These are phyloP conservation scores for Drosophila histrio DNA, from an alignment of 2,888 invertebrate species.

Conservation along the genomic window DNA sequence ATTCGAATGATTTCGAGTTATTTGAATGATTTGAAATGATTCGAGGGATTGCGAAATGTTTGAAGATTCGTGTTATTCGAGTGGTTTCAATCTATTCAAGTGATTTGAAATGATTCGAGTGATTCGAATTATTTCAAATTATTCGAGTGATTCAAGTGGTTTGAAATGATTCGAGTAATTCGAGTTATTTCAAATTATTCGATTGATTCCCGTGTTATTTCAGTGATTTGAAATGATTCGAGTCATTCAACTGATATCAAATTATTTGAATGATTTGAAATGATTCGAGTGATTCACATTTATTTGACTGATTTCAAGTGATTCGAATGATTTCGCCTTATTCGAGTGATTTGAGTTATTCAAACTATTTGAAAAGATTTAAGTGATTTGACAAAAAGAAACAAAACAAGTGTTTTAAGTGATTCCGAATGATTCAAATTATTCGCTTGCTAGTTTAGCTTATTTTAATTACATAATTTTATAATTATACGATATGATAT, in stretches of 20 bases:
- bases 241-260: neutral
- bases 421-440: neutral
- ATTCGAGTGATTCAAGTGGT: neutral
- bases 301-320: neutral
- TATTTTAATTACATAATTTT: conserved; percentile 17
- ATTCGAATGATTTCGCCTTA: neutral
- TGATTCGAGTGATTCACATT: neutral
- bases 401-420: neutral
- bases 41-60: neutral
- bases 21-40: neutral
- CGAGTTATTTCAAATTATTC: neutral
- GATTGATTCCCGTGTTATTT: neutral
- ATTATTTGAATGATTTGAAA: neutral
- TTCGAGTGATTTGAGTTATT: too few species aligned
- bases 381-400: too few species aligned
- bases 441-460: conserved; percentile 40
- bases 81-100: neutral
- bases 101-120: neutral
- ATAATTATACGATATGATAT: conserved; percentile 2
- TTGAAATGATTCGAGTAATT: too few species aligned
- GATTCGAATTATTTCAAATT: neutral
- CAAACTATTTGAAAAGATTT: neutral
- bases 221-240: conserved; percentile 16
- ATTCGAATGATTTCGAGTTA: neutral
- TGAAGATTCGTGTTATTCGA: too few species aligned